These are phyloP conservation scores for Lethrus apterus DNA, from an alignment of 1,140 invertebrate genomes.

Conservation along the genomic window DNA sequence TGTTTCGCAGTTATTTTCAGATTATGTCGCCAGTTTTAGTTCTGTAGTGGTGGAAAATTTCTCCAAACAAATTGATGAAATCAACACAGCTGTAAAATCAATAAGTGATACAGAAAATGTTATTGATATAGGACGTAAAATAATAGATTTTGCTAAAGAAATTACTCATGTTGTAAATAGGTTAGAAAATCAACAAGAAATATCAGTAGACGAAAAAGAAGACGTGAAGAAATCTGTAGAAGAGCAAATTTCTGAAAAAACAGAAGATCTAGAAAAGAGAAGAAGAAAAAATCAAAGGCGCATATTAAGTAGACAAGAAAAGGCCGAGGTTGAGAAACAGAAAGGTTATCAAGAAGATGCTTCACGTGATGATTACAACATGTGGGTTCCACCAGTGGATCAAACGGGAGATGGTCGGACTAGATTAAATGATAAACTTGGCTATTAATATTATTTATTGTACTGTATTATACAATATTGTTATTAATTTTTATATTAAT, in stretches of 20 bases:
- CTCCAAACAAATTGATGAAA: background rate
- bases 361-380: conserved; percentile 56
- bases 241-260: conserved; percentile 2
- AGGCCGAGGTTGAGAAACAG: conserved; percentile 41
- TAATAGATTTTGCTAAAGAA: background rate
- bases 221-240: conserved; percentile 1
- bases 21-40: background rate
- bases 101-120: background rate
- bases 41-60: background rate
- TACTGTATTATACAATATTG: too few relatives aligned
- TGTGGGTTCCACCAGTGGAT: conserved; percentile 67
- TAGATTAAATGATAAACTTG: conserved; percentile 72
- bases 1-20: background rate
- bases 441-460: too few relatives aligned
- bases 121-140: background rate
- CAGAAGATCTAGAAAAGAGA: conserved; percentile 22
- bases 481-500: too few relatives aligned
- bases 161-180: conserved; percentile 1
- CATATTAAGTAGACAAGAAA: conserved; percentile 37
- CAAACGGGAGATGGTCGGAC: conserved; percentile 77
- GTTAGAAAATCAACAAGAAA: conserved; percentile 3
- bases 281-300: conserved; percentile 34
- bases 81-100: background rate
- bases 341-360: conserved; percentile 45
- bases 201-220: conserved; percentile 3